Evolutionary conservation across 64 coral and sea anemone genomes (phyloP).

Genomic region (Porites australiensis): DNA sequence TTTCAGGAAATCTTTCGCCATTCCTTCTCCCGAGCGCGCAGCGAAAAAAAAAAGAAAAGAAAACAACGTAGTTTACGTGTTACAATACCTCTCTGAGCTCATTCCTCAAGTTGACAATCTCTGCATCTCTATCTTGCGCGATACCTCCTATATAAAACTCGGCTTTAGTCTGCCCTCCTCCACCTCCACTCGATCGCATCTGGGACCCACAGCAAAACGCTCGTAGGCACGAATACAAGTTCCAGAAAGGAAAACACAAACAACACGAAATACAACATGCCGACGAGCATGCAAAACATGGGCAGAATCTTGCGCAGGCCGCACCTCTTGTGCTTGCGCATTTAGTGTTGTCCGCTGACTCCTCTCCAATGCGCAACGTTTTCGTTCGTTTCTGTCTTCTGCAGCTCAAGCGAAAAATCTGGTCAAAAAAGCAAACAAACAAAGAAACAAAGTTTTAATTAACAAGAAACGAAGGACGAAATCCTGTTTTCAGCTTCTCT

Average conservation of each 20-base stretch:
- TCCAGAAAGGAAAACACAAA: constrained; percentile 77
- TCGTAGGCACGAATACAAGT: constrained; percentile 58
- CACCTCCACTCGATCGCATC: constrained; percentile 28
- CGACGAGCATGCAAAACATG: constrained; percentile 40
- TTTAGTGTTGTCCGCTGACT: not conserved
- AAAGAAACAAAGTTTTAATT: not conserved
- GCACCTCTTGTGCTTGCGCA: not conserved
- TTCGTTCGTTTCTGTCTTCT: constrained; percentile 27
- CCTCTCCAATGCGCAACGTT: not conserved
- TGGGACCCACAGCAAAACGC: constrained; percentile 67
- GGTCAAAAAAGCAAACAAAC: not conserved
- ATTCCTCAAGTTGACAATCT: constrained; percentile 66
- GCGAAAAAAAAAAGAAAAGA: not conserved
- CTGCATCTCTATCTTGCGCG: constrained; percentile 78
- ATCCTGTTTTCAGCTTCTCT: no score
- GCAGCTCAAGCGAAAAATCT: constrained; percentile 70
- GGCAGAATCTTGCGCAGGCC: constrained; percentile 27
- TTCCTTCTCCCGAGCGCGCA: no score
- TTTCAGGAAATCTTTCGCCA: no score
- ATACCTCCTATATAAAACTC: constrained; percentile 91
- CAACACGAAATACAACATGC: constrained; percentile 66
- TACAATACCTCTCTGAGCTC: constrained; percentile 60
- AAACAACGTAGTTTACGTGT: not conserved
- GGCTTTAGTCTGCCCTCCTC: not conserved
- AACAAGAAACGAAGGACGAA: no score